These are phyloP conservation scores for Spheniscus humboldti DNA, from an alignment of 2,797 vertebrate species.

Conservation along the genomic window DNA sequence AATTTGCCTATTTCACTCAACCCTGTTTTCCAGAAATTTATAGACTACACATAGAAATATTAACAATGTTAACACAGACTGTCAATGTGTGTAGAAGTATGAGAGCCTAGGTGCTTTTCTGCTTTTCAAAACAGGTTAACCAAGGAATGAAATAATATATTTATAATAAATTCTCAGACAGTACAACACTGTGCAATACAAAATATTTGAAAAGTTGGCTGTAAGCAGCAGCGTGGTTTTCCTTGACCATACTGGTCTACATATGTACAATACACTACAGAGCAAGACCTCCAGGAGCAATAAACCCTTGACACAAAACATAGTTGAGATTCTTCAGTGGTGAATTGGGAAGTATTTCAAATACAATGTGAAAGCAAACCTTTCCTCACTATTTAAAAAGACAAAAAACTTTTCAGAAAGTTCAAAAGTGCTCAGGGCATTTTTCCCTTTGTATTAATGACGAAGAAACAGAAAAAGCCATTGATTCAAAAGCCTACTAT, in stretches of 20 bases:
- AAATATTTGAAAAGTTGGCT: background rate
- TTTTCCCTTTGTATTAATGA: background rate
- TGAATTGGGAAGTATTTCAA: background rate
- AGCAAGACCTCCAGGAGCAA: background rate
- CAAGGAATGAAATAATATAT: background rate
- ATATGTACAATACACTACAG: background rate
- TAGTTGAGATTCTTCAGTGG: background rate
- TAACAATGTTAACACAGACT: background rate
- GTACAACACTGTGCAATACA: background rate
- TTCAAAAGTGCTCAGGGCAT: background rate
- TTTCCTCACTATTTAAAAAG: background rate
- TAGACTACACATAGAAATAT: background rate
- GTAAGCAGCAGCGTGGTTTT: background rate
- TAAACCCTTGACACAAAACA: background rate
- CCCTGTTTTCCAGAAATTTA: background rate
- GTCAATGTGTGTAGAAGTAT: background rate
- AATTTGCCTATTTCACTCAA: background rate
- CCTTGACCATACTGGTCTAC: background rate
- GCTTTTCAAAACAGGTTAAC: background rate
- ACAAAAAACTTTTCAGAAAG: background rate
- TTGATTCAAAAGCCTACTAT: background rate
- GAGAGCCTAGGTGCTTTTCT: background rate
- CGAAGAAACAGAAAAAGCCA: background rate
- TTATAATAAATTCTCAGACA: background rate
- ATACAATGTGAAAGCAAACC: background rate